Percentiles rank a stretch among this genome's conserved stretches.
phyloP scores from a whole-genome alignment of 1,140 invertebrate species.

The Habropoda laboriosa region DNA sequence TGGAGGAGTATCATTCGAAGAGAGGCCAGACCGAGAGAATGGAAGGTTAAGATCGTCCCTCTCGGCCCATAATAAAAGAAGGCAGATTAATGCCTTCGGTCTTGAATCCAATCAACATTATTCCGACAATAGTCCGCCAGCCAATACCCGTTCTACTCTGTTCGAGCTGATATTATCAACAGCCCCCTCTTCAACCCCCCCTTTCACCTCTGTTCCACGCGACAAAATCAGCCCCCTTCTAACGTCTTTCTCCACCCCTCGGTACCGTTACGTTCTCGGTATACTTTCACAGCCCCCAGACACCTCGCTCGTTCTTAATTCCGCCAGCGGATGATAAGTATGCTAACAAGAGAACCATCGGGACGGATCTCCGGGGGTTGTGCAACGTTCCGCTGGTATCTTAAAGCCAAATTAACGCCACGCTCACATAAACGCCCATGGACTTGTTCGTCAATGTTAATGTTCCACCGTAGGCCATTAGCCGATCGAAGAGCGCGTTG shows the following conservation, averaged over 20 bases:
- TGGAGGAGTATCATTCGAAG: slow-evolving; percentile 40
- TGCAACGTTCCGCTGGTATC: slow-evolving; percentile 51
- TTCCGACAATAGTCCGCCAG: slow-evolving; percentile 80
- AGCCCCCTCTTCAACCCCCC: slow-evolving; percentile 60
- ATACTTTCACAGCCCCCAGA: slow-evolving; percentile 51
- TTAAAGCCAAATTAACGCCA: slow-evolving; percentile 78
- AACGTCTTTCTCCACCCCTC: slow-evolving; percentile 61
- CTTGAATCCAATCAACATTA: slow-evolving; percentile 82
- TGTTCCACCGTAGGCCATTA: slow-evolving; percentile 75
- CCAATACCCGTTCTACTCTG: slow-evolving; percentile 75
- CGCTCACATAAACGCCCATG: slow-evolving; percentile 73
- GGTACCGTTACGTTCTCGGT: too few relatives aligned
- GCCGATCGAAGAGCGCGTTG: slow-evolving; percentile 71
- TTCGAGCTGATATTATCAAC: slow-evolving; percentile 80
- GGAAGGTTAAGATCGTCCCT: slow-evolving; percentile 52
- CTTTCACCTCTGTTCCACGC: slow-evolving; percentile 57
- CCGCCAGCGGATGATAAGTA: slow-evolving; percentile 79
- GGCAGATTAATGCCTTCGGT: slow-evolving; percentile 81
- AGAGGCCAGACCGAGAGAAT: slow-evolving; percentile 9
- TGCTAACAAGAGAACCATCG: slow-evolving; percentile 79
- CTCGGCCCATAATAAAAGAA: slow-evolving; percentile 78
- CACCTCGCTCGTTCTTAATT: slow-evolving; percentile 74
- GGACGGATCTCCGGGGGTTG: slow-evolving; percentile 32
- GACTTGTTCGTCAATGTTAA: slow-evolving; percentile 77
- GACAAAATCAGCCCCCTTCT: slow-evolving; percentile 49